These are phyloP conservation scores for Leptopilina boulardi DNA, from an alignment of 1,140 invertebrate genomes.

Conservation along the genomic window DNA sequence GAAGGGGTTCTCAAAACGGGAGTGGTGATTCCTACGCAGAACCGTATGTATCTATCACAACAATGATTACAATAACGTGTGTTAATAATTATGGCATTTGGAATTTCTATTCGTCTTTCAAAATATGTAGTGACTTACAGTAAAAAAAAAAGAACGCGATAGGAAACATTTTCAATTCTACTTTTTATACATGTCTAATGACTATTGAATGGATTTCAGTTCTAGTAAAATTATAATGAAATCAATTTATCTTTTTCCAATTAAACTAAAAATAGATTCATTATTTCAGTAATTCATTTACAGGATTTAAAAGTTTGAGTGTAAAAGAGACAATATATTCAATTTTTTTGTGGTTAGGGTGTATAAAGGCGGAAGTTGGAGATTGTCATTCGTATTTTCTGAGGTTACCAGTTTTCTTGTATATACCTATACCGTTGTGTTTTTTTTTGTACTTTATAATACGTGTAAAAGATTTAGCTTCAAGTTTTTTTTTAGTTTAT, in stretches of 20 bases:
- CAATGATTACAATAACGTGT: neutral
- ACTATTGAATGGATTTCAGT: too few species aligned
- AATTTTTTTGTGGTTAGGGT: neutral
- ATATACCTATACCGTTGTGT: conserved; percentile 18
- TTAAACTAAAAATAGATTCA: too few species aligned
- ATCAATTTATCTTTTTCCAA: too few species aligned
- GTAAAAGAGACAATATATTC: neutral
- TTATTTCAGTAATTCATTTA: too few species aligned
- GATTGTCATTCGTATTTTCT: conserved; percentile 17
- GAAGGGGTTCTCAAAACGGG: conserved; percentile 52
- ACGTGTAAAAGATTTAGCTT: neutral
- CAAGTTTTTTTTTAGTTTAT: neutral
- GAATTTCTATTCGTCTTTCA: neutral
- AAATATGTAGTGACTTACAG: neutral
- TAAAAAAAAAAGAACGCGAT: neutral
- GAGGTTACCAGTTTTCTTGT: conserved; percentile 21
- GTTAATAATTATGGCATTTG: neutral
- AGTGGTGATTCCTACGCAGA: conserved; percentile 47
- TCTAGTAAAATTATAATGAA: too few species aligned
- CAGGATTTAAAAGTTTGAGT: neutral
- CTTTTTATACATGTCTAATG: neutral
- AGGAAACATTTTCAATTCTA: neutral
- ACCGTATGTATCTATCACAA: conserved; percentile 27
- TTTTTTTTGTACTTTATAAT: neutral
- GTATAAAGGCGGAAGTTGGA: conserved; percentile 20